Evolutionary conservation across 1,140 invertebrate species (phyloP), one percentile per base, ranked within the genome.

Genomic region (Zaprionus africanus): DNA sequence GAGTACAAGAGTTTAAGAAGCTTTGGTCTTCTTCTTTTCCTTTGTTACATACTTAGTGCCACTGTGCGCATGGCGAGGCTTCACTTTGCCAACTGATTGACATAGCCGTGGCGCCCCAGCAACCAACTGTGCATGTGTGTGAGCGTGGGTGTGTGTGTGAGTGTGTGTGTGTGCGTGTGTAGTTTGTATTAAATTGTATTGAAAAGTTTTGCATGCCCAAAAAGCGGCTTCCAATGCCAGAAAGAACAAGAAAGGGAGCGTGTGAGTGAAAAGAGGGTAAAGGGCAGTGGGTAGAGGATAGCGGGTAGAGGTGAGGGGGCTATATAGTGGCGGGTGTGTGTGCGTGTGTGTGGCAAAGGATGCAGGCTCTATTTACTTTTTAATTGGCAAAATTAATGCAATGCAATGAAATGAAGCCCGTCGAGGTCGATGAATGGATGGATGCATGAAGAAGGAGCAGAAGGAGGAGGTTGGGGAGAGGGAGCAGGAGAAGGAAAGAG

Each of bases 311-410:
- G 17, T 17, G 22, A 22, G 22, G 22, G 1, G 22, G 22, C 22
- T 22, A 2, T 22, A 22, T 22, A 22, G 22, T 66, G 26, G 17
- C 28, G 31, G 3, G 17, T 24, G 57, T 41, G 49, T 43, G 46
- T 26, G 36, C 36, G 60, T 63, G 38, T 60, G 36, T 58, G 58
- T 66, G 69, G 53, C 41, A 78, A 83, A 88, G 84, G 81, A 90
- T 90, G 79, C 85, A 90, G 85, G 85, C 85, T 88, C 85, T 88
- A 85, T 85, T 88, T 88, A 88, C 85, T 88, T 88, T 88, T 88
- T 90, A 88, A 88, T 88, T 88, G 85, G 85, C 85, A 88, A 88
- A 88, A 88, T 88, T 90, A 88, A 88, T 88, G 85, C 85, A 88
- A 88, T 90, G 85, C 81, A 88, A 90, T 88, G 85, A 88, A 88